Evolutionary conservation across 2,113 vertebrate genomes (phyloP), one percentile per base, ranked within the genome.

Genomic region (Tachysurus vachellii): DNA sequence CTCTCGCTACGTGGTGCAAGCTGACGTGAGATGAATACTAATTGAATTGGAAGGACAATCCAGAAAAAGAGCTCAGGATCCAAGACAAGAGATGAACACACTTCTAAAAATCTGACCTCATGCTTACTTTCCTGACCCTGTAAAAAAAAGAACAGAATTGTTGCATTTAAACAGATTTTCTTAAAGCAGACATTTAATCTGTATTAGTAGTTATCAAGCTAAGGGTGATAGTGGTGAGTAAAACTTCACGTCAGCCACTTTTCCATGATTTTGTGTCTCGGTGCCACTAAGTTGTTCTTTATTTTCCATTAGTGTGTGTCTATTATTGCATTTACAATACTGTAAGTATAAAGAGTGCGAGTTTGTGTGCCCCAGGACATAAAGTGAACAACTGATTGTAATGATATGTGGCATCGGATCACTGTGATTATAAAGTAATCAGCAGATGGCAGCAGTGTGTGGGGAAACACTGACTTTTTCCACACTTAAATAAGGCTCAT

Each of bases 21-120:
- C 89, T 89, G 90, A 90, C 88, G 91, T 92, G 93, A 93, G 89
- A 88, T 82, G 93, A 95, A 94, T 94, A 89, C 89, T 89, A 92
- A 94, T 83, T 88, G 85, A 66, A 77, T 71, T 28, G 64, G 36
- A n/a, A 76, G 83, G 83, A 85, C 68, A 28, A 4, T 26, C 59
- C 23, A 28, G 23, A 70, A 23, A 75, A n/a, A 17, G 28, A 57
- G 54, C 76, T 80, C 87, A 62, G 47, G 23, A 59, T 81, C 54
- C 50, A 56, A 70, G 66, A n/a, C 64, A 36, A 70, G 66, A 54
- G 19, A 70, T 36, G n/a, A 83, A 54, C 36, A 66, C 11, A 17
- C 42, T 47, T 53, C 13, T 19, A 36, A 71, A 36, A 84, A 19
- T 42, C 42, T 85, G 54, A 76, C 70, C 36, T 59, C 5, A 64